phyloP scores from a whole-genome alignment of 2,888 invertebrate species.

The Corbicula japonica region DNA sequence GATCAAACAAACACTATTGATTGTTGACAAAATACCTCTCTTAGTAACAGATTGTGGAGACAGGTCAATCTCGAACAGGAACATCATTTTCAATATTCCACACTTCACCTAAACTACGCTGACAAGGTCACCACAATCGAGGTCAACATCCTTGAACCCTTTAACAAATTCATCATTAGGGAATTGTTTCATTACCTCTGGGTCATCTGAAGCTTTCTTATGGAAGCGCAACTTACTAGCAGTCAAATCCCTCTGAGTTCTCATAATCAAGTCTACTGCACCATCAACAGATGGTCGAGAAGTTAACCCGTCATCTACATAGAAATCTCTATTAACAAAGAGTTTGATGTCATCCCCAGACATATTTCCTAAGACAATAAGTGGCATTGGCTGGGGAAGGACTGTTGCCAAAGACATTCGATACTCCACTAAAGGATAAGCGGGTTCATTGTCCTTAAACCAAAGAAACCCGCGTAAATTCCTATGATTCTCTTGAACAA shows the following conservation, averaged over 20 bases:
- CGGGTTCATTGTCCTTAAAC: conserved; percentile 50
- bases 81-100: conserved; percentile 10
- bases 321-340: conserved; percentile 58
- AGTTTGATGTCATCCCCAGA: conserved; percentile 30
- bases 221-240: conserved; percentile 53
- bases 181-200: conserved; percentile 56
- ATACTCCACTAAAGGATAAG: conserved; percentile 39
- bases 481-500: conserved; percentile 44
- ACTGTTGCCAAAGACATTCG: conserved; percentile 60
- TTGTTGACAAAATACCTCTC: conserved; percentile 6
- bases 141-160: conserved; percentile 55
- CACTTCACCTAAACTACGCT: conserved; percentile 10
- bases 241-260: conserved; percentile 48
- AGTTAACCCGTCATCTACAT: conserved; percentile 68
- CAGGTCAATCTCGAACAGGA: neutral
- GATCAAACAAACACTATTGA: conserved; percentile 11
- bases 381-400: conserved; percentile 63
- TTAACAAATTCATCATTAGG: conserved; percentile 53
- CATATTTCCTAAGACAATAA: conserved; percentile 50
- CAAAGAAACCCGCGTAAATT: conserved; percentile 61
- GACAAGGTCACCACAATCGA: conserved; percentile 32
- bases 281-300: conserved; percentile 44
- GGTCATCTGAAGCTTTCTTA: conserved; percentile 63
- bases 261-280: conserved; percentile 47
- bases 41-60: conserved; percentile 4